Percentiles rank a stretch among this genome's conserved stretches.
phyloP scores from a whole-genome alignment of 2,888 invertebrate genomes.

The Diaperis boleti region DNA sequence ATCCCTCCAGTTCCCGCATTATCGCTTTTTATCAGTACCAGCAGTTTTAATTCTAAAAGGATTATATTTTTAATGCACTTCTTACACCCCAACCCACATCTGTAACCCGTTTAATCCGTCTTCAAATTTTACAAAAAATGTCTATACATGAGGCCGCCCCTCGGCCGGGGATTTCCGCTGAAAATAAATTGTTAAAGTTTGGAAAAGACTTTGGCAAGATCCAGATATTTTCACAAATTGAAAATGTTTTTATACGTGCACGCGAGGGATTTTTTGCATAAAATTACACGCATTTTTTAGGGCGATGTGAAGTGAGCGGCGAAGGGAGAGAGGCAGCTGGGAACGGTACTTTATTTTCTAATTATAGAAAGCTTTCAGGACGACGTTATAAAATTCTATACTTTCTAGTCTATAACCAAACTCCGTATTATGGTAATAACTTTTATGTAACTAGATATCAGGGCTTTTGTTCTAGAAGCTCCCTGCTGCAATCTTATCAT shows the following conservation, averaged over 20 bases:
- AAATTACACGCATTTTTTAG: slow-evolving; percentile 26
- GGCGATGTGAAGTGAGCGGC: not conserved
- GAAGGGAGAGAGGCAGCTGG: not conserved
- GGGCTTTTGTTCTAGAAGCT: slow-evolving; percentile 9
- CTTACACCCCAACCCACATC: slow-evolving; percentile 49
- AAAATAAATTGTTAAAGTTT: slow-evolving; percentile 44
- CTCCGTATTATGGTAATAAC: slow-evolving; percentile 9
- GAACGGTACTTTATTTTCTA: not conserved
- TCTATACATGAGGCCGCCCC: slow-evolving; percentile 46
- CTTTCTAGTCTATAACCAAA: not conserved
- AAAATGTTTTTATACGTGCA: slow-evolving; percentile 43
- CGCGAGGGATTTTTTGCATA: slow-evolving; percentile 36
- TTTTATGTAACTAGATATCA: slow-evolving; percentile 7
- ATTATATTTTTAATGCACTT: slow-evolving; percentile 51
- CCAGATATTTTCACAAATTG: slow-evolving; percentile 46
- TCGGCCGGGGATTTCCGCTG: slow-evolving; percentile 47
- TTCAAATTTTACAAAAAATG: slow-evolving; percentile 50
- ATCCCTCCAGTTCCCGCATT: not conserved
- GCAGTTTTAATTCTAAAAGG: slow-evolving; percentile 47
- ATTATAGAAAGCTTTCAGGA: not conserved
- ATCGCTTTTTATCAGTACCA: slow-evolving; percentile 44
- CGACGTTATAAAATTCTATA: not conserved
- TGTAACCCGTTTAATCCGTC: slow-evolving; percentile 49
- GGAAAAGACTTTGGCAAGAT: slow-evolving; percentile 38
- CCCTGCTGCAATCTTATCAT: slow-evolving; percentile 17